A percentile compares a stretch with the other conserved stretches of the same genome.
Evolutionary conservation across 2,113 vertebrate species (phyloP).

Genomic region (Cephalopterus ornatus): DNA sequence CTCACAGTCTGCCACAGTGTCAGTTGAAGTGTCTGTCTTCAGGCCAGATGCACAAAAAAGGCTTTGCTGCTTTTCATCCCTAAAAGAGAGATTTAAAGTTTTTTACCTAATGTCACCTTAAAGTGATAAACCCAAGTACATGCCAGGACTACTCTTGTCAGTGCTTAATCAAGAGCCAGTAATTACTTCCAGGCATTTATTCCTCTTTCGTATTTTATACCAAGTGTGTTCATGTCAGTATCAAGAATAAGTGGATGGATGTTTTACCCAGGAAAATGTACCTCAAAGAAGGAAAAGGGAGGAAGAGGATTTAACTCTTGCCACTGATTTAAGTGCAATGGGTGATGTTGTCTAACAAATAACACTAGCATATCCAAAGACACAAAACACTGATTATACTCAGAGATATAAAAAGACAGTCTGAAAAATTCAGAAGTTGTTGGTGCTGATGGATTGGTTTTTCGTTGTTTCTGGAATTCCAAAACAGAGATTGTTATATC

Average conservation of each 20-base stretch:
- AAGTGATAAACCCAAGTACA: conserved; percentile 26
- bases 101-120: conserved; percentile 11
- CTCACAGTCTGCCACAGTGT: neutral
- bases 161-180: neutral
- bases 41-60: conserved; percentile 15
- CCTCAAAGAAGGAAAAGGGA: neutral
- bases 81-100: neutral
- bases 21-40: neutral
- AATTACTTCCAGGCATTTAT: conserved; percentile 7
- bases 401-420: neutral
- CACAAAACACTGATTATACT: neutral
- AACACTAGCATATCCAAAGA: neutral
- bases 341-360: neutral
- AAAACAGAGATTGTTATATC: neutral
- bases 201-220: neutral
- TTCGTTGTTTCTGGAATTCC: neutral
- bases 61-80: neutral
- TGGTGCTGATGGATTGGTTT: neutral
- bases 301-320: neutral
- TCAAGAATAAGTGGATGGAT: neutral
- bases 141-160: neutral
- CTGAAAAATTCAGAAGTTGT: neutral
- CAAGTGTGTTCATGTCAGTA: neutral
- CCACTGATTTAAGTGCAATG: neutral
- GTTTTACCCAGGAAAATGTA: neutral